These are phyloP conservation scores for Drosophila neutralis DNA, from an alignment of 2,888 invertebrate genomes.

Conservation along the genomic window DNA sequence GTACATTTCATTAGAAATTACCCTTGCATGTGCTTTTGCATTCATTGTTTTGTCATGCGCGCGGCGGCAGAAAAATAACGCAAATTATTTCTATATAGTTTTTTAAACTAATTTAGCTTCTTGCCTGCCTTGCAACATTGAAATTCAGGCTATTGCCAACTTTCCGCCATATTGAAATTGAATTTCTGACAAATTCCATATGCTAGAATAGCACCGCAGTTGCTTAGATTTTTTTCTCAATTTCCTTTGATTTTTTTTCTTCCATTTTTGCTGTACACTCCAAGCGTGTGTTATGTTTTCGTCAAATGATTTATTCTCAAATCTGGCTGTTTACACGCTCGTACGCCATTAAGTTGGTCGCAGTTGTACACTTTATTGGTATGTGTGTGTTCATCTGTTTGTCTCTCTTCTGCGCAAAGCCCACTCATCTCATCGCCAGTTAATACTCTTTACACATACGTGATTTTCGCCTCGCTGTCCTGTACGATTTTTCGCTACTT, in stretches of 20 bases:
- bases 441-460: constrained; percentile 63
- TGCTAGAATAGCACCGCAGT: constrained; percentile 34
- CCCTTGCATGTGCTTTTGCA: constrained; percentile 7
- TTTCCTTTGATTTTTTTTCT: constrained; percentile 32
- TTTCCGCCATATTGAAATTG: constrained; percentile 58
- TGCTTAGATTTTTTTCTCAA: constrained; percentile 27
- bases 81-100: constrained; percentile 4
- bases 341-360: constrained; percentile 73
- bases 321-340: constrained; percentile 41
- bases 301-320: constrained; percentile 67
- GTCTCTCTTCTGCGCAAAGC: constrained; percentile 46
- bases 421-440: constrained; percentile 25
- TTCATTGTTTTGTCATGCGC: constrained; percentile 72
- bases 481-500: constrained; percentile 66
- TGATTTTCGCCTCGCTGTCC: constrained; percentile 66
- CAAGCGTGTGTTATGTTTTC: constrained; percentile 69
- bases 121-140: background rate
- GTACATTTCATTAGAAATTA: background rate
- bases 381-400: constrained; percentile 33
- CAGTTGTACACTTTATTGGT: constrained; percentile 33
- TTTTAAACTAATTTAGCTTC: background rate
- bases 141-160: background rate
- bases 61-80: constrained; percentile 38
- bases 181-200: constrained; percentile 28
- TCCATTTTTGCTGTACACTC: constrained; percentile 48